Evolutionary conservation across 2,888 invertebrate genomes (phyloP), one percentile per base, ranked within the genome.

Genomic region (Microdon myrmicae): DNA sequence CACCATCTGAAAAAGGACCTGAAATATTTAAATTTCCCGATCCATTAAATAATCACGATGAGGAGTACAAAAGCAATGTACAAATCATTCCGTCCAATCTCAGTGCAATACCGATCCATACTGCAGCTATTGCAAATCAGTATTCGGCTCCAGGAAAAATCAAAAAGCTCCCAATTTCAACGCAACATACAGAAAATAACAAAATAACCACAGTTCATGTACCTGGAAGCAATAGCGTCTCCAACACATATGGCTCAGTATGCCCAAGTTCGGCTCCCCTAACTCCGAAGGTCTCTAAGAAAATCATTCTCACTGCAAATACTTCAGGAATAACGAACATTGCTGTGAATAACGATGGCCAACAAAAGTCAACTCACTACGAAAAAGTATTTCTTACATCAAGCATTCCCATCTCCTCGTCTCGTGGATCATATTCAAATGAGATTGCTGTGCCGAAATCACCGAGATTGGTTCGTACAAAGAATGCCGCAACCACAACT

Each of bases 21-120:
- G 79, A 79, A 37, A 71, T 79, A 25, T 78, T 78, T 59, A 76
- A 74, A 54, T 78, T 77, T 70, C 77, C 78, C 13, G 77, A 77
- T 32, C 68, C 47, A 3, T 35, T 43, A 45, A 48, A 38, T 47
- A 68, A 66, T 45, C 70, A 71, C 47, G 70, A 72, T 44, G 75
- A 74, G 53, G 71, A 72, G 66, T 79, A 76, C 59, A 79, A 78
- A 71, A 79, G 79, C 68, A 79, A 79, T 69, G 79, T 79, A 72
- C 79, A 79, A 78, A 79, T 79, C 28, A 79, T 79, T 75, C 79
- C 79, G 79, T 79, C 79, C 79, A 78, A 74, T 72, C 72, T 70
- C 56, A 75, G 73, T 70, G 75, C 77, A 55, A 77, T 79, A 59
- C 77, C 78, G 61, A 73, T 78, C 49, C 68, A 74, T 69, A 61